Evolutionary conservation across 2,113 vertebrate species (phyloP).

Genomic region (Lagopus muta): DNA sequence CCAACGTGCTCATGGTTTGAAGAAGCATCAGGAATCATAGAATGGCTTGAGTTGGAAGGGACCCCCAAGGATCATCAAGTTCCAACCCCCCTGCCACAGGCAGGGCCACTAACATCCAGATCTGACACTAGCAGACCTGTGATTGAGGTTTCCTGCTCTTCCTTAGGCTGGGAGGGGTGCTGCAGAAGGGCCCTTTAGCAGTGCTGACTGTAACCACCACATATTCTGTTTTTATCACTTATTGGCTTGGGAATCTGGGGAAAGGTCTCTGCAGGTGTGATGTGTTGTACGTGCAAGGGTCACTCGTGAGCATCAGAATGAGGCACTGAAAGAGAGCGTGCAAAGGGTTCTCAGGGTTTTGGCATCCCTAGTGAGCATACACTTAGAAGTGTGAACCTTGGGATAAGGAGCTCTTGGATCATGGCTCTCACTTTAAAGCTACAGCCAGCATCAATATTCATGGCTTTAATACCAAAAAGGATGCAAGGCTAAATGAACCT

Average conservation of each 20-base stretch:
- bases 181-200: not conserved
- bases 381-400: not conserved
- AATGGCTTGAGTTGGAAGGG: no score
- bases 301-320: no score
- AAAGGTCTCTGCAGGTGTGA: no score
- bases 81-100: no score
- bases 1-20: conserved; percentile 20
- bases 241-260: no score
- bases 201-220: not conserved
- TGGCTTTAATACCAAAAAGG: not conserved
- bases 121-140: not conserved
- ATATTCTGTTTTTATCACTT: no score
- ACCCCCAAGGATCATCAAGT: no score
- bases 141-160: not conserved
- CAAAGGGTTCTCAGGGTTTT: not conserved
- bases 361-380: not conserved
- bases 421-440: not conserved
- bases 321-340: no score
- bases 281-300: no score
- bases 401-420: not conserved
- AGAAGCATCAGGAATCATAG: not conserved
- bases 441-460: not conserved
- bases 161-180: not conserved
- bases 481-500: not conserved
- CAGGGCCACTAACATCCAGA: no score